These are phyloP conservation scores for Microchirus variegatus DNA, from an alignment of 2,797 vertebrate species.

Conservation along the genomic window DNA sequence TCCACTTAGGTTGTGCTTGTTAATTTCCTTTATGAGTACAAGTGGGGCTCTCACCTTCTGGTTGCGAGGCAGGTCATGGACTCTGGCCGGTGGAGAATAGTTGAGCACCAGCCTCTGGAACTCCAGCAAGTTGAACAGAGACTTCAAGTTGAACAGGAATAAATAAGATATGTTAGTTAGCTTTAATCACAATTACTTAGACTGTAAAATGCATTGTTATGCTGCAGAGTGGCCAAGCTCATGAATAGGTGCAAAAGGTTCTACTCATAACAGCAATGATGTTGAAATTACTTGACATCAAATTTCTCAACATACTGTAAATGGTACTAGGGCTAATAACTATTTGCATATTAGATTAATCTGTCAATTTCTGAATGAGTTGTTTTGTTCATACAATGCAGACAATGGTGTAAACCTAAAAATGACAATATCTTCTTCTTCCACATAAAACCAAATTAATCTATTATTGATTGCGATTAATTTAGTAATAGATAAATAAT, in stretches of 20 bases:
- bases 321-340: no score
- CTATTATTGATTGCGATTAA: background rate
- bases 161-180: slow-evolving; percentile 1
- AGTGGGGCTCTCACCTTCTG: slow-evolving; percentile 87
- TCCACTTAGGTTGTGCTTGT: background rate
- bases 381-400: no score
- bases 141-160: slow-evolving; percentile 74
- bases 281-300: background rate
- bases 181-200: background rate
- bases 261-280: background rate
- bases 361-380: no score
- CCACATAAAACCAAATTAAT: no score
- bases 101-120: slow-evolving; percentile 97
- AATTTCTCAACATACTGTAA: background rate
- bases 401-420: no score
- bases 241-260: no score
- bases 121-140: slow-evolving; percentile 96
- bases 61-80: slow-evolving; percentile 93
- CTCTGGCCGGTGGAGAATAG: slow-evolving; percentile 89
- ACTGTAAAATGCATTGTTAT: background rate
- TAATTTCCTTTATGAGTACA: background rate
- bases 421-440: no score
- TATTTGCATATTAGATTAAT: no score
- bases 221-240: no score
- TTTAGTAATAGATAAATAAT: background rate